phyloP scores from a whole-genome alignment of 2,888 invertebrate species.

The Gryllus longicercus region DNA sequence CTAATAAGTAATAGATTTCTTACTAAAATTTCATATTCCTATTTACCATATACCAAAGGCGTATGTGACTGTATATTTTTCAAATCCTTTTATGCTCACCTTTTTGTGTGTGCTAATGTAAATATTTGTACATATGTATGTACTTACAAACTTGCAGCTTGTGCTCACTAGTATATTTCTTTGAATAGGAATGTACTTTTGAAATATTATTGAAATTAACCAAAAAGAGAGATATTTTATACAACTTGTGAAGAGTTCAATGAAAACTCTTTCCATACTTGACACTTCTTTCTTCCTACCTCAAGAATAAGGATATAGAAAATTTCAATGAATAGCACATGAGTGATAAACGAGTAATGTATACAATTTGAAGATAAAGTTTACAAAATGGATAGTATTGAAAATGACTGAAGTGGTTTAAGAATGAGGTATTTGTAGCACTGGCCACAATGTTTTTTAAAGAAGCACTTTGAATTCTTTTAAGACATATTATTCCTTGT shows the following conservation, averaged over 20 bases:
- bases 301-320: background rate
- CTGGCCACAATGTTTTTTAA: background rate
- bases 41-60: slow-evolving; percentile 21
- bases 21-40: slow-evolving; percentile 22
- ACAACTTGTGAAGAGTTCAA: background rate
- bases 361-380: background rate
- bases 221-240: slow-evolving; percentile 17
- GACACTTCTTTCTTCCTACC: slow-evolving; percentile 2
- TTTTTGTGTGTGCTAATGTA: background rate
- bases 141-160: background rate
- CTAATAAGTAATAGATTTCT: slow-evolving; percentile 11
- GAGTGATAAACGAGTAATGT: background rate
- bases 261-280: background rate
- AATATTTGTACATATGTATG: background rate
- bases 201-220: slow-evolving; percentile 3
- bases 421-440: background rate
- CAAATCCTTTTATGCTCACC: slow-evolving; percentile 17
- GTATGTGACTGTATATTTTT: slow-evolving; percentile 17
- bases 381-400: background rate
- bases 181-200: slow-evolving; percentile 11
- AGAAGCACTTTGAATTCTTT: background rate
- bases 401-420: no score
- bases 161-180: slow-evolving; percentile 17
- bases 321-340: slow-evolving; percentile 9
- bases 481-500: background rate